Base-by-base conservation (phyloP, 2,113 vertebrate genomes). In the Fukomys damarensis region DNA sequence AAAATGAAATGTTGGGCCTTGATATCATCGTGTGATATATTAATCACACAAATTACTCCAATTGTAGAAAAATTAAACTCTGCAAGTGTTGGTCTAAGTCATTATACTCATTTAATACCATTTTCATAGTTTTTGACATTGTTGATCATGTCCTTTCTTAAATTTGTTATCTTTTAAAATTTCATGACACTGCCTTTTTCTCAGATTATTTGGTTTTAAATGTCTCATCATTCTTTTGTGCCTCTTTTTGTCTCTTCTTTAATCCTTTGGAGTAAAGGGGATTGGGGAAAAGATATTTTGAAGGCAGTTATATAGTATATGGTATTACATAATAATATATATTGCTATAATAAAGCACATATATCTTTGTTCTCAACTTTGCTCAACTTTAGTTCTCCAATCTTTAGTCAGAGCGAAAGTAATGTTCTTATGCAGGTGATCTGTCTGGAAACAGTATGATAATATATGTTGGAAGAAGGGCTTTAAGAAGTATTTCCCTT, bases 401-500 rank as follows among this genome's bases (percentile, higher is more conserved):
- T 59, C 5, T 7, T 24, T 41, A 77, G 61, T 49, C 43, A 35
- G 49, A 22, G 19, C 4, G 17, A 66, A 77, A 56, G 82, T 58
- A 41, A 20, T 82, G 46, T 58, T 46, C 28, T 28, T 7, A 28
- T 41, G 4, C 30, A n/a, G 11, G 19, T 43, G 26, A 80, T 86
- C 8, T 56, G 3, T 24, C 5, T 11, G 26, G 26, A 49, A 86
- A 30, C 8, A 49, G 43, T 82, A 26, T 83, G 19, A 65, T 35
- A 16, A 92, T 41, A 56, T 52, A 72, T 56, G n/a, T 41, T 20
- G n/a, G 32, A 72, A 32, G n/a, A 35, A 93, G 13, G 38, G 10
- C 65, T 68, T 83, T 12, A 52, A 91, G 65, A 91, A 93, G 77
- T 68, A 54, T 41, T 88, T 96, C 56, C 7, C 5, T 83, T 96